These are phyloP conservation scores for Heloderma charlesbogerti DNA, from an alignment of 2,113 vertebrate genomes.

Conservation along the genomic window DNA sequence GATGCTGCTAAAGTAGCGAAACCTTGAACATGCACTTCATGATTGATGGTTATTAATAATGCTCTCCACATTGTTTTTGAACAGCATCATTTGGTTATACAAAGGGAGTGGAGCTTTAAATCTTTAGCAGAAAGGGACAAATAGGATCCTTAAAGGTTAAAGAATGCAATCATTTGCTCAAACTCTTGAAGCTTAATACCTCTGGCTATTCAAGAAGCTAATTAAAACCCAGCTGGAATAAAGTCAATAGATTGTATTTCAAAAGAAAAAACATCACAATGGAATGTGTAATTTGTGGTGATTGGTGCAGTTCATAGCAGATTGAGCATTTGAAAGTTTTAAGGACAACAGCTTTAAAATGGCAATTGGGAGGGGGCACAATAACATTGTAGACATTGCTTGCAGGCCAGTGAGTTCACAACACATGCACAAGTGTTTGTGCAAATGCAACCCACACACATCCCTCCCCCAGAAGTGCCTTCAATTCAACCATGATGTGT, in stretches of 20 bases:
- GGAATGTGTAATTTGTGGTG: constrained; percentile 32
- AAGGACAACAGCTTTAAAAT: constrained; percentile 15
- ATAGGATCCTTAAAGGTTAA: constrained; percentile 46
- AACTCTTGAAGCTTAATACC: constrained; percentile 42
- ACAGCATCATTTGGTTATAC: constrained; percentile 17
- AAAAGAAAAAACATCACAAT: constrained; percentile 32
- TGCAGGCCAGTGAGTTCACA: not conserved
- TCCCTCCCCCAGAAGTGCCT: not conserved
- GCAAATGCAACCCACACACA: not conserved
- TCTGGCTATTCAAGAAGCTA: constrained; percentile 43
- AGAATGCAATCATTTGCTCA: constrained; percentile 42
- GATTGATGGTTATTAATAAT: constrained; percentile 45
- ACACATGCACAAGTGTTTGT: too few species aligned
- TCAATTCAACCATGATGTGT: not conserved
- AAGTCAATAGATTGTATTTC: constrained; percentile 42
- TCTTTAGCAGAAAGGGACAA: constrained; percentile 33
- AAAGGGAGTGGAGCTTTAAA: constrained; percentile 35
- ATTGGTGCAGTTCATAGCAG: constrained; percentile 3
- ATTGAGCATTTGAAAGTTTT: constrained; percentile 6
- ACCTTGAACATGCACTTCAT: constrained; percentile 30
- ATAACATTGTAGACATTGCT: not conserved
- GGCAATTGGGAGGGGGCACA: not conserved
- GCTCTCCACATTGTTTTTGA: constrained; percentile 38
- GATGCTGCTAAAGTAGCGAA: constrained; percentile 30
- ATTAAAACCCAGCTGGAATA: constrained; percentile 42